phyloP scores from a whole-genome alignment of 2,113 vertebrate genomes.

The Eurypyga helias region DNA sequence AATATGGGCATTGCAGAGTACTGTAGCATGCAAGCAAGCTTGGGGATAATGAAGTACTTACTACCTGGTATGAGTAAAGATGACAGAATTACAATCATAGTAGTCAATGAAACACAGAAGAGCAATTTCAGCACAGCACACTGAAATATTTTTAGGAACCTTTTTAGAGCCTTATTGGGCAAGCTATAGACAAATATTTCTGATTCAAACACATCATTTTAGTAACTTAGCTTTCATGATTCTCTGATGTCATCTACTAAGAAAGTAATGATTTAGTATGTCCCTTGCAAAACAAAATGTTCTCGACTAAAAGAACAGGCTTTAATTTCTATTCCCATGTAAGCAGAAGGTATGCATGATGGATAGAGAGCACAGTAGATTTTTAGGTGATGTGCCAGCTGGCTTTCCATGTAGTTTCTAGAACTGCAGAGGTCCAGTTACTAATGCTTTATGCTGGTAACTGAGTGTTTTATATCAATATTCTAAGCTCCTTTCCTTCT shows the following conservation, averaged over 20 bases:
- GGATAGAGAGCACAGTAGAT: background rate
- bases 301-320: background rate
- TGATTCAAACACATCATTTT: background rate
- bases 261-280: background rate
- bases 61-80: background rate
- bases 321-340: background rate
- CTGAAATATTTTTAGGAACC: background rate
- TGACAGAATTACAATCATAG: background rate
- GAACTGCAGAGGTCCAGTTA: background rate
- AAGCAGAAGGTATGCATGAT: background rate
- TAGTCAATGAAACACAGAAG: background rate
- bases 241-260: background rate
- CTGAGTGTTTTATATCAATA: background rate
- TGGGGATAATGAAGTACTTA: background rate
- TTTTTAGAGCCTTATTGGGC: background rate
- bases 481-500: background rate
- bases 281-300: background rate
- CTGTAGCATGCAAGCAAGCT: background rate
- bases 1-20: background rate
- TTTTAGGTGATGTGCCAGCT: background rate
- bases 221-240: background rate
- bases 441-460: background rate
- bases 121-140: background rate
- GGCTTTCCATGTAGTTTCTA: background rate
- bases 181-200: background rate